Base-by-base conservation (phyloP, 2,113 vertebrate genomes). In the Microcebus tavaratra region DNA sequence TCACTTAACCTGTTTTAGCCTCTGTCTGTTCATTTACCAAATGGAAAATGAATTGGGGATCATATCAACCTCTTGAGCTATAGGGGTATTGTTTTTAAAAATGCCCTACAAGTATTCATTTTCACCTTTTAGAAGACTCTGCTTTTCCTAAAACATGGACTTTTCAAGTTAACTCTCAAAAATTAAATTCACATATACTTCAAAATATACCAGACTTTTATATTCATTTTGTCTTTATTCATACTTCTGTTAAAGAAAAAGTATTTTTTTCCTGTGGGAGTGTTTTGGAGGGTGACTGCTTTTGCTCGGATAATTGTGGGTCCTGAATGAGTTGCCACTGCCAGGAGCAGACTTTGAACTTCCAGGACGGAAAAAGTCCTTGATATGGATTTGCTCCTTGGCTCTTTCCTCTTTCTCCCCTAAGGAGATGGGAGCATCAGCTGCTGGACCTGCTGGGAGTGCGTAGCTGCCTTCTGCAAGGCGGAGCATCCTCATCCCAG, bases 141-240 rank as follows among this genome's bases (percentile, higher is more conserved):
- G 18, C 7, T 91, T 70, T 79, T 76, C 61, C 34, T n/a, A 67
- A 91, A 57, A 42, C 27, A 53, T 68, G 17, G 14, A 79, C 39
- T 91, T 93, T 63, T 31, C 21, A 82, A 80, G 12, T 63, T 88
- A 86, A 79, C 11, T 65, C 57, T 91, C 63, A 39, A 88, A 96
- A 90, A n/a, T 68, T 76, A 83, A 96, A 95, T 95, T 75, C 25
- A 63, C n/a, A 72, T 42, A n/a, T 1, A n/a, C 29, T 75, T 90
- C 18, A 72, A 78, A 53, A 42, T 36, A 42, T 83, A 42, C 23
- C 23, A 90, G 34, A 7, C 23, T 59, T 53, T 87, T 55, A 4
- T n/a, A 53, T 59, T 88, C 2, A 31, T 5, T 87, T 72, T 82
- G 2, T 75, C 18, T 45, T 65, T 72, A 61, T 73, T 29, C n/a